phyloP scores from a whole-genome alignment of 2,888 invertebrate species.

The Ptychoptera contaminata region DNA sequence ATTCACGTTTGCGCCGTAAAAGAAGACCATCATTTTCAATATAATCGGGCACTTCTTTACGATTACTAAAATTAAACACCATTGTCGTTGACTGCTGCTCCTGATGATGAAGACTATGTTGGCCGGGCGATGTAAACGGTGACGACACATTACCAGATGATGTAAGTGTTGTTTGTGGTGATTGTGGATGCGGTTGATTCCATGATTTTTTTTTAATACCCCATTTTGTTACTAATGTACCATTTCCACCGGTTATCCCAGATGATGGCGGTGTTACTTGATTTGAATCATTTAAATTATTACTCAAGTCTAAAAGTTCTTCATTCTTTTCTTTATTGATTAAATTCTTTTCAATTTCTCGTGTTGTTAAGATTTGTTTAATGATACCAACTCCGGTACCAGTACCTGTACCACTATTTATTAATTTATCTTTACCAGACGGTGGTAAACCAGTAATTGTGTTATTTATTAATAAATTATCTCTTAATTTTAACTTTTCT shows the following conservation, averaged over 20 bases:
- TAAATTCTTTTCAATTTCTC: constrained; percentile 51
- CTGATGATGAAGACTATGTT: not conserved
- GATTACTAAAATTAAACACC: constrained; percentile 75
- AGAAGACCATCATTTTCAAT: constrained; percentile 78
- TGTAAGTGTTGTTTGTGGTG: no score
- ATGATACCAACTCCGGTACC: constrained; percentile 4
- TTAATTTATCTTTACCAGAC: not conserved
- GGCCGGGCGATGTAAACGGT: not conserved
- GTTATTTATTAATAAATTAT: constrained; percentile 8
- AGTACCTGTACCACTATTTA: constrained; percentile 1
- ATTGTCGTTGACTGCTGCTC: constrained; percentile 43
- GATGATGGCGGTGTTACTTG: not conserved
- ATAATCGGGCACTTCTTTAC: constrained; percentile 79
- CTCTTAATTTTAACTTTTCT: constrained; percentile 5
- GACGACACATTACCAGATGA: not conserved
- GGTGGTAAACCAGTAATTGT: constrained; percentile 2
- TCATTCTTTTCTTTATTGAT: constrained; percentile 48
- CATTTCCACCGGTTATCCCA: not conserved
- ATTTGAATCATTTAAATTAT: constrained; percentile 7
- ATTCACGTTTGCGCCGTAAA: constrained; percentile 46
- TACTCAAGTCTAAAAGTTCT: constrained; percentile 25
- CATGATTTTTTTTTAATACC: not conserved
- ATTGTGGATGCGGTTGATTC: no score
- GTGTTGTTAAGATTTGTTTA: constrained; percentile 33
- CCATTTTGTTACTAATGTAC: constrained; percentile 1